Evolutionary conservation across 2,888 invertebrate species (phyloP), one percentile per base, ranked within the genome.

Genomic region (Hydroisotoma schaefferi): DNA sequence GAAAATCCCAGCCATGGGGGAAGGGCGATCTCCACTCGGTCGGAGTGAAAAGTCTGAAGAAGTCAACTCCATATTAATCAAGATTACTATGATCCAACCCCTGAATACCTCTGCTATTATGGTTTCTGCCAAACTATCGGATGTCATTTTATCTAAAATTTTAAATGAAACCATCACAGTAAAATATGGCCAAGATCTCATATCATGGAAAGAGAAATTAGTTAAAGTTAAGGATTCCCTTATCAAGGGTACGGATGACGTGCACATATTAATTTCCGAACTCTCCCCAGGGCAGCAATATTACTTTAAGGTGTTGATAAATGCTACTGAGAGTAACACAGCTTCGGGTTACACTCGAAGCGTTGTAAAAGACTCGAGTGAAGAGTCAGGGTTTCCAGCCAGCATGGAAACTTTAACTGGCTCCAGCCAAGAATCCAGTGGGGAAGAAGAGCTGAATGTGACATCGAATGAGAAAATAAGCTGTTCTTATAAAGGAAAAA

Each of bases 401-500:
- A 49, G 29, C 5, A 33, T 33, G 33, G 33, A 15, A 10, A 15
- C 8, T 10, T 47, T 46, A 25, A 28, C 37, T n/a, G 47, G 48
- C 8, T 27, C 29, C 28, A 49, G 54, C 23, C 47, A n/a, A 22
- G 49, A 27, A 22, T 46, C 43, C 2, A 47, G 49, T 28, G 37
- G 6, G 10, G 33, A 20, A 15, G 52, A 52, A 52, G 49, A 49
- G 3, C 1, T 2, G 8, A 18, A 2, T 23, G 47, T 56, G n/a
- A 25, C 28, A 15, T 55, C 61, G 4, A 60, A 52, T 26, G 68
- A 67, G 28, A 55, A 57, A 23, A 29, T 57, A 1, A 58, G 62
- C 18, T 78, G 78, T 68, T 66, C 68, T 27, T 74, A 75, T 70
- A 76, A 78, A 59, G 77, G 75, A 4, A 72, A 74, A 44, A 55